Conservation (phyloP, 1,140 invertebrate species). For the Paraescarpia echinospica region DNA sequence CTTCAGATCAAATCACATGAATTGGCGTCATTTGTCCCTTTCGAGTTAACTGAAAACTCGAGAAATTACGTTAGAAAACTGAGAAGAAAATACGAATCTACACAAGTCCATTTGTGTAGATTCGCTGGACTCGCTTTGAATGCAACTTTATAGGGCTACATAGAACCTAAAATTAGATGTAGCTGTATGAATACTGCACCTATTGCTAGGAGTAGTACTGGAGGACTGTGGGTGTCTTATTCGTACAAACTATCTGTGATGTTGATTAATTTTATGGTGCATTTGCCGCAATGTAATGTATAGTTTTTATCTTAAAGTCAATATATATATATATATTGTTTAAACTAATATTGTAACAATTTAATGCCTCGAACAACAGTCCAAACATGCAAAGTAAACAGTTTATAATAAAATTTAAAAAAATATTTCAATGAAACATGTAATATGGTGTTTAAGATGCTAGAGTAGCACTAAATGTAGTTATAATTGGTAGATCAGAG, state of each 20-base stretch:
- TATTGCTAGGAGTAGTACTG: background rate
- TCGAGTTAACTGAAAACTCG: background rate
- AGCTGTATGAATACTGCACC: background rate
- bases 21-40: background rate
- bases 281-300: background rate
- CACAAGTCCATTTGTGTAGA: background rate
- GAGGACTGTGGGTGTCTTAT: background rate
- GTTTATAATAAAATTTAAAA: no score
- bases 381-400: no score
- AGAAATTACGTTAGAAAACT: background rate
- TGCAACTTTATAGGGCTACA: background rate
- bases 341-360: no score
- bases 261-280: background rate
- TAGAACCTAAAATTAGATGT: background rate
- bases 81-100: background rate
- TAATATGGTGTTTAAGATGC: no score
- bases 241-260: background rate
- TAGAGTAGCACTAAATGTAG: no score
- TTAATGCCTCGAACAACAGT: no score
- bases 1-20: background rate
- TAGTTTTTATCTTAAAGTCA: no score
- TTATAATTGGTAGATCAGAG: no score
- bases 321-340: no score
- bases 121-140: background rate
- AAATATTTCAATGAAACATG: no score